Base-by-base conservation (phyloP, 2,113 vertebrate genomes). In the Taxidea taxus region DNA sequence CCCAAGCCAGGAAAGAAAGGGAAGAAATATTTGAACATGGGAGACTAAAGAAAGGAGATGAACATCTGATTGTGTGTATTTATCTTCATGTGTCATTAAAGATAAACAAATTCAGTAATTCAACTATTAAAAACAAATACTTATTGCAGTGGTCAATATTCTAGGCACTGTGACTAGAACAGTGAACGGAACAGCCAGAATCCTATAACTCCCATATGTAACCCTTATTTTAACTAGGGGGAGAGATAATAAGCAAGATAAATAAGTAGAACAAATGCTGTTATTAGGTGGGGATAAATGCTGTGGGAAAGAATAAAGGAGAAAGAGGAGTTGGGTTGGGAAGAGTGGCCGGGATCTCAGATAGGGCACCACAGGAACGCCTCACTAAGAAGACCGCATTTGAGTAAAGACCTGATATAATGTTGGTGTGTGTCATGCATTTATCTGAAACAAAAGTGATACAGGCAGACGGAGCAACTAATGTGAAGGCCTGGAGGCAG, bases 51-150 rank as follows among this genome's bases (percentile, higher is more conserved):
- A 68, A 74, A 9, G 47, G 37, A 95, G 47, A 16, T 84, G 49
- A 90, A 51, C 42, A 54, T 95, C 11, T 49, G 68, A 39, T 94
- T 90, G 51, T 91, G 42, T 88, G 49, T 78, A 29, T 51, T 95
- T 82, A 54, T 80, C 34, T 87, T 90, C 58, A 42, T 47, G 27
- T 78, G 34, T 92, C 37, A 94, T 66, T 51, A 62, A 90, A 87
- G 70, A 95, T 5, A 80, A 34, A 92, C 14, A 60, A 80, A 78
- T 86, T 82, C 31, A 54, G 85, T 94, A 87, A 70, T 95, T 87
- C n/a, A 74, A 1, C 75, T 84, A 39, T 90, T 95, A 78, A 82
- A 95, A 89, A 34, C 15, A 54, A 89, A 39, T 56, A 68, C 87
- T 88, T 75, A 60, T 27, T 83, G 58, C 68, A 44, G 29, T 74